Evolutionary conservation across 2,113 vertebrate genomes (phyloP).

Genomic region (Aramus guarauna): DNA sequence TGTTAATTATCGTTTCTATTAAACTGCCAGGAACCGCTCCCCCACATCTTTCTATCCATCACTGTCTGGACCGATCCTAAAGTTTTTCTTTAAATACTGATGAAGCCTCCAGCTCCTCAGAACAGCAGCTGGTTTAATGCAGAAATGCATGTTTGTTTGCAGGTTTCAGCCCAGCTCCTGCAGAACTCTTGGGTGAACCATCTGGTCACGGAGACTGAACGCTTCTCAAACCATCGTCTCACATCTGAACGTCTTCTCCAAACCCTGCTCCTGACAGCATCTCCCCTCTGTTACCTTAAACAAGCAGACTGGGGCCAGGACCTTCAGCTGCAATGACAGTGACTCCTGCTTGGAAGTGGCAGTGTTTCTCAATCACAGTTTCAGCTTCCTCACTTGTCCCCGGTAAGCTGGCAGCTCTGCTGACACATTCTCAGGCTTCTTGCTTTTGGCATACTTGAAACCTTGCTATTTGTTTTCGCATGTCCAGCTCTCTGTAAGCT

Average conservation of each 20-base stretch:
- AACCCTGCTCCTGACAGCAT: not conserved
- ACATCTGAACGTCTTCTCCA: not conserved
- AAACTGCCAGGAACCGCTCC: not conserved
- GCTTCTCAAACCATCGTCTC: not conserved
- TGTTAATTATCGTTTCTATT: conserved; percentile 18
- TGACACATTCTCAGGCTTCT: conserved; percentile 18
- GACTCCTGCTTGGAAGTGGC: not conserved
- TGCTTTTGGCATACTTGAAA: conserved; percentile 8
- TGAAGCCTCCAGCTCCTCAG: not conserved
- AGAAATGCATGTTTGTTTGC: not conserved
- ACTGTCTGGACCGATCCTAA: not conserved
- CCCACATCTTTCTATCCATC: not conserved
- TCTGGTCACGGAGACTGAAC: not conserved
- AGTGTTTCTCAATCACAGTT: not conserved
- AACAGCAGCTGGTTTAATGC: not conserved
- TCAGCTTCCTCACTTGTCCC: not conserved
- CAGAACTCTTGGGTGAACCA: not conserved
- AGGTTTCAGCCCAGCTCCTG: not conserved
- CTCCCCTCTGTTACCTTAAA: not conserved
- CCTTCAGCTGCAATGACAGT: not conserved
- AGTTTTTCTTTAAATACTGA: not conserved
- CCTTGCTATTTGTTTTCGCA: not conserved
- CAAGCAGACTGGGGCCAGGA: not conserved
- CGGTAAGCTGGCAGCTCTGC: not conserved
- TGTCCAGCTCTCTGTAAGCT: not conserved